Evolutionary conservation across 2,888 invertebrate genomes (phyloP), one percentile per base, ranked within the genome.

Genomic region (Ormia ochracea): DNA sequence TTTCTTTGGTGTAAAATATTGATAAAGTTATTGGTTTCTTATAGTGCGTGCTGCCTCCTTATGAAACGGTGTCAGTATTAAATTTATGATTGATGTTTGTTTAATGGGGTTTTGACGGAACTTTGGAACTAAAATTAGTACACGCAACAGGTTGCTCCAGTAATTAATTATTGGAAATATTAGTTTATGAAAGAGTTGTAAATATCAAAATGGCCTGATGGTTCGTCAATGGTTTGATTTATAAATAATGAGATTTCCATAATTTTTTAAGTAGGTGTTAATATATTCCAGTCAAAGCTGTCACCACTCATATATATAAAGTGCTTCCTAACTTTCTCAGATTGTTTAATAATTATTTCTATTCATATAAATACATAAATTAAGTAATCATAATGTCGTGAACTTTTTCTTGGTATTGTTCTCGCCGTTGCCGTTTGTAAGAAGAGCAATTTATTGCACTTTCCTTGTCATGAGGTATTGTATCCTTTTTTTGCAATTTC

Each of bases 31-130:
- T 72, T 72, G 66, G 50, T 54, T 61, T 23, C 21, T 17, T 63
- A 48, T 66, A 66, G 45, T 45, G 65, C 54, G 59, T 65, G 72
- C 43, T 63, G 78, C 38, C 61, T 63, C 36, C 36, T 56, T 58
- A 50, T 41, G 17, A 59, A 66, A 26, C 50, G 41, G 50, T 59
- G 58, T 66, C 66, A 74, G 61, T 48, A 72, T 31, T 33, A 31
- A 50, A 54, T 75, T 80, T 72, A 72, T 80, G 80, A 80, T 80
- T 80, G 76, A 76, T 80, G 72, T 28, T 48, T 76, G 68, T 76
- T 68, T 80, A 80, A 80, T 76, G 36, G 31, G 41, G 19, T 23
- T 38, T 45, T 45, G 10, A n/a, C 26, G 36, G 19, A 56, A 56
- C n/a, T 33, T 36, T 52, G 1, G 6, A 19, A 33, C 4, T 36